phyloP scores from a whole-genome alignment of 1,140 invertebrate genomes.

The Diachasmimorpha longicaudata region DNA sequence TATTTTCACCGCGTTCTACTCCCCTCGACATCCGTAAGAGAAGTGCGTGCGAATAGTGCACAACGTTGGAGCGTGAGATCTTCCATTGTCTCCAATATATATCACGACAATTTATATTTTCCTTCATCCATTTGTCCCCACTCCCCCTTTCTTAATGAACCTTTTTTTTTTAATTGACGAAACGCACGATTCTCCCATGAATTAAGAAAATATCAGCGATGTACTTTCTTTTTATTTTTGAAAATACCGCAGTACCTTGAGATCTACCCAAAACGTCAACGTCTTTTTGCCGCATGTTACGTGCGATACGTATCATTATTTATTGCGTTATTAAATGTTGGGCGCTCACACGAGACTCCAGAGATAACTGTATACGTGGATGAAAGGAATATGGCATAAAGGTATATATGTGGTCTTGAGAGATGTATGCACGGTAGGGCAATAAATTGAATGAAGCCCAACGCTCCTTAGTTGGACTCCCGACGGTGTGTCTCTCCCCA shows the following conservation, averaged over 20 bases:
- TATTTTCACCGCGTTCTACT: constrained; percentile 17
- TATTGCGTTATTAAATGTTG: constrained; percentile 54
- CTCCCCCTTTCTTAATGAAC: not conserved
- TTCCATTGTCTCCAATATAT: not conserved
- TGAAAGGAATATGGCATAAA: not conserved
- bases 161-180: constrained; percentile 2
- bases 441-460: constrained; percentile 48
- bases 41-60: constrained; percentile 17
- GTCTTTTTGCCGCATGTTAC: not conserved
- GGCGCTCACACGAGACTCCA: constrained; percentile 35
- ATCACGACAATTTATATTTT: constrained; percentile 10
- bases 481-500: not conserved
- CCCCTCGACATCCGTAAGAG: not conserved
- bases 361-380: constrained; percentile 25
- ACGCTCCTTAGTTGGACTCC: constrained; percentile 43
- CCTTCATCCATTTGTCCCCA: not conserved
- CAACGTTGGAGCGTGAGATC: constrained; percentile 9
- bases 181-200: no score
- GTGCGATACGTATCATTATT: constrained; percentile 52
- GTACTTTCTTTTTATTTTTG: not conserved
- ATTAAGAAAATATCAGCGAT: not conserved
- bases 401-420: not conserved
- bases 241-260: not conserved
- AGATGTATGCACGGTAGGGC: constrained; percentile 22
- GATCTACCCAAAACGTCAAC: not conserved